phyloP scores from a whole-genome alignment of 1,140 invertebrate species.

The Nasonia vitripennis region DNA sequence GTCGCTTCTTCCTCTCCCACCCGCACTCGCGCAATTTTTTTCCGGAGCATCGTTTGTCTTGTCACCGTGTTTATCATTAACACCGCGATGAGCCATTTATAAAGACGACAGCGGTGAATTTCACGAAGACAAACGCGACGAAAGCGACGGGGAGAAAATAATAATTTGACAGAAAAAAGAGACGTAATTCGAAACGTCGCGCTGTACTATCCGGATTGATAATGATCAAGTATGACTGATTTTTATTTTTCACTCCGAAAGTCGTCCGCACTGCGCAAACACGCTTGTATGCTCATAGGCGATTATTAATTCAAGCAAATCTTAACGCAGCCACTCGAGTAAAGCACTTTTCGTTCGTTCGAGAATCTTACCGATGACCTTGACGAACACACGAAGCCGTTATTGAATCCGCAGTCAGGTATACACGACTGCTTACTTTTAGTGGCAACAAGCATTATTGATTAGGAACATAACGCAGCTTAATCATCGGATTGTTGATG shows the following conservation, averaged over 20 bases:
- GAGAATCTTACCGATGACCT: not conserved
- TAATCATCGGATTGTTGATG: not conserved
- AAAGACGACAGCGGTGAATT: not conserved
- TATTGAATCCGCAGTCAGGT: no score
- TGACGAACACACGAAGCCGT: not conserved
- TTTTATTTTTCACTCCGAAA: no score
- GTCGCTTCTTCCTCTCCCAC: not conserved
- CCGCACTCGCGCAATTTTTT: not conserved
- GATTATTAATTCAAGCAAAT: not conserved
- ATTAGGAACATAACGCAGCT: no score
- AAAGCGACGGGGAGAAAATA: not conserved
- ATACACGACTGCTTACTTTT: no score
- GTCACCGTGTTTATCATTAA: slow-evolving; percentile 9
- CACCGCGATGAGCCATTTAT: slow-evolving; percentile 17
- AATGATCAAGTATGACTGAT: not conserved
- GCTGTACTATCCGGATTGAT: not conserved
- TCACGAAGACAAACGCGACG: not conserved
- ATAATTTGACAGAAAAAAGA: slow-evolving; percentile 8
- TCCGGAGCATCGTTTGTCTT: slow-evolving; percentile 2
- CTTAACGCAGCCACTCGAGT: no score
- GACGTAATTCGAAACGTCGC: not conserved
- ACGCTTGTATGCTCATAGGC: not conserved
- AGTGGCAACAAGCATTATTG: no score
- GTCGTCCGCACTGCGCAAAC: no score
- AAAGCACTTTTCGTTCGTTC: no score